Base-by-base conservation (phyloP, 1,140 invertebrate genomes). In the Teleopsis dalmanni region DNA sequence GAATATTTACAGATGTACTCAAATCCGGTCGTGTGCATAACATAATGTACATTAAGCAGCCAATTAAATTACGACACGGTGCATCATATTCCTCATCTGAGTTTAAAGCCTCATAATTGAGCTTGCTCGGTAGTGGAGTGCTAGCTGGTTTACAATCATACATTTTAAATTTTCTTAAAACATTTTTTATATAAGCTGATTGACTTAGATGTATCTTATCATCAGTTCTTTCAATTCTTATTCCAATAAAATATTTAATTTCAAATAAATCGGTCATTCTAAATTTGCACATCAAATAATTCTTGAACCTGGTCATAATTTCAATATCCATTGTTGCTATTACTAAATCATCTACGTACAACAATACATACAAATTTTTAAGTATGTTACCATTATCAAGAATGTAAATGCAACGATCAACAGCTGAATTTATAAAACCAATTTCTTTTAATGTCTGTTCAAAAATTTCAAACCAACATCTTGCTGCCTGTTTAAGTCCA, bases 401-500 rank as follows among this genome's bases (percentile, higher is more conserved):
- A 49, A 60, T 43, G 49, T 61, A 62, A 23, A 65, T 47, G 44
- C 58, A 62, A 33, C 38, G 45, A 55, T 65, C 61, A 18, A 53
- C 56, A 27, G 38, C 9, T 36, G 57, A 65, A 50, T 54, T 63
- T 35, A 48, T 33, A 57, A 65, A 65, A 27, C 58, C 57, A 16
- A 50, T 47, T 23, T 59, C 48, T 48, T 53, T 57, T 25, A 67
- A 48, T 33, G 42, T 41, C 33, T 56, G 16, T 23, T 67, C 50
- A 55, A 67, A 58, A 3, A 42, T 42, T 54, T 63, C 45, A 53
- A 55, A 61, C 60, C 62, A 65, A 34, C 56, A 57, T 48, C 57
- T 51, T 37, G 68, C 60, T 21, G 68, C 52, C 51, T 74, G 71
- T 59, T 73, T 71, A 14, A 74, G 54, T 1, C 67, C 71, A 54